Evolutionary conservation across 1,140 invertebrate genomes (phyloP).

Genomic region (Lanistes nyassanus): DNA sequence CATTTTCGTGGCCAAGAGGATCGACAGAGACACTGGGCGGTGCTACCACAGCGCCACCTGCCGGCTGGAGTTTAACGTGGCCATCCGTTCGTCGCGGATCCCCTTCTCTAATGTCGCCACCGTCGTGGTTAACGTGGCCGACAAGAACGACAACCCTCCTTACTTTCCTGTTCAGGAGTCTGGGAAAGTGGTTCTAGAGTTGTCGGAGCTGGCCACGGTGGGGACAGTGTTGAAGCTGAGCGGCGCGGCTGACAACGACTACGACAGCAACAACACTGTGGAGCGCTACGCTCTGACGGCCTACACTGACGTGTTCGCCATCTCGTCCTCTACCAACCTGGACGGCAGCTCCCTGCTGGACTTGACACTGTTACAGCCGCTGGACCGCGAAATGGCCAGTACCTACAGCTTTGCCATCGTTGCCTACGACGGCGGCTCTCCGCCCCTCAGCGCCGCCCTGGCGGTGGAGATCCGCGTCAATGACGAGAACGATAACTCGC

Average conservation of each 20-base stretch:
- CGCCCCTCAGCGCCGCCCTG: slow-evolving; percentile 38
- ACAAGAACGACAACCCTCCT: slow-evolving; percentile 51
- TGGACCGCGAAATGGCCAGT: slow-evolving; percentile 83
- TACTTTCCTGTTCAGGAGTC: slow-evolving; percentile 32
- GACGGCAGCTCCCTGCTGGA: slow-evolving; percentile 47
- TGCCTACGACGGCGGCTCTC: slow-evolving; percentile 73
- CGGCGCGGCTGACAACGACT: slow-evolving; percentile 74
- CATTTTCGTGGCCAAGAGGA: slow-evolving; percentile 31
- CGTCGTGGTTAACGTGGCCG: slow-evolving; percentile 38
- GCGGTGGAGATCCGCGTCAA: slow-evolving; percentile 74
- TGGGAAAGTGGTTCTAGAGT: slow-evolving; percentile 27
- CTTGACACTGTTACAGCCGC: slow-evolving; percentile 24
- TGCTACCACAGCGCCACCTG: slow-evolving; percentile 38
- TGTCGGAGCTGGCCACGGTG: slow-evolving; percentile 71
- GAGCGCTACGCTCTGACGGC: slow-evolving; percentile 37
- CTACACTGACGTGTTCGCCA: slow-evolving; percentile 33
- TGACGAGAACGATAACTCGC: slow-evolving; percentile 63
- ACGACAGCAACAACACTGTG: slow-evolving; percentile 33
- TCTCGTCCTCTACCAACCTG: slow-evolving; percentile 33
- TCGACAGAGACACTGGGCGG: slow-evolving; percentile 39
- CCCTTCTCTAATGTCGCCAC: slow-evolving; percentile 36
- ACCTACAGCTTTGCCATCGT: slow-evolving; percentile 82
- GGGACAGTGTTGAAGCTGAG: slow-evolving; percentile 84
- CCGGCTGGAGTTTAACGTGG: slow-evolving; percentile 34
- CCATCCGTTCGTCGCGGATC: slow-evolving; percentile 31